phyloP scores from a whole-genome alignment of 2,888 invertebrate genomes.

The Drosophila vallismaia region DNA sequence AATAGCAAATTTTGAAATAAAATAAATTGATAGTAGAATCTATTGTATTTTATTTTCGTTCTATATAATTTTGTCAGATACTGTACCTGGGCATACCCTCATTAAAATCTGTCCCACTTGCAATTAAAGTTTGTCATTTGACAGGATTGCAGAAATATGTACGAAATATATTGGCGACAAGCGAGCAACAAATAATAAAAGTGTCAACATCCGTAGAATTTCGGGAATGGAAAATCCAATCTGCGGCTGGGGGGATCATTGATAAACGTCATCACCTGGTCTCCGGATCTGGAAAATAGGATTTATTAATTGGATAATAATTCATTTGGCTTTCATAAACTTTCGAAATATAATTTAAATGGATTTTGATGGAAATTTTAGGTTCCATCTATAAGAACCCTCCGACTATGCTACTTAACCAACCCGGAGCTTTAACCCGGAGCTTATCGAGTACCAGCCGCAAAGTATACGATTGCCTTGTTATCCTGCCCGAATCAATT shows the following conservation, averaged over 20 bases:
- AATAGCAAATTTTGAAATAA: not conserved
- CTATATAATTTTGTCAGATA: not conserved
- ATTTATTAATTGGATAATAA: constrained; percentile 11
- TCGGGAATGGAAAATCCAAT: constrained; percentile 4
- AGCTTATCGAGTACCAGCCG: constrained; percentile 23
- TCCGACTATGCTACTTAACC: constrained; percentile 9
- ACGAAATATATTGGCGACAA: constrained; percentile 61
- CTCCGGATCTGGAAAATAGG: not conserved
- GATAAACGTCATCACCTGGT: constrained; percentile 32
- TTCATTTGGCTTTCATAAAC: not conserved
- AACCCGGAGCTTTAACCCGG: not conserved
- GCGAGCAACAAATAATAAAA: constrained; percentile 35
- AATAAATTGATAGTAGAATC: not conserved
- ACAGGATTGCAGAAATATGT: constrained; percentile 52
- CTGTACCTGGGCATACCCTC: constrained; percentile 37
- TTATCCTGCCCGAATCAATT: constrained; percentile 37
- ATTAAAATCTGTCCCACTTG: constrained; percentile 74
- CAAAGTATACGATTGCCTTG: constrained; percentile 34
- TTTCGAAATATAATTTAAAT: too few species aligned
- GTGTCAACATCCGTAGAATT: constrained; percentile 30
- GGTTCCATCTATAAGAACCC: constrained; percentile 6
- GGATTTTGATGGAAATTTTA: too few species aligned
- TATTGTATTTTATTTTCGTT: not conserved
- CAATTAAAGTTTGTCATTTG: constrained; percentile 78
- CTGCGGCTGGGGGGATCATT: constrained; percentile 13